phyloP scores from a whole-genome alignment of 2,113 vertebrate genomes.

The Onychostruthus taczanowskii region DNA sequence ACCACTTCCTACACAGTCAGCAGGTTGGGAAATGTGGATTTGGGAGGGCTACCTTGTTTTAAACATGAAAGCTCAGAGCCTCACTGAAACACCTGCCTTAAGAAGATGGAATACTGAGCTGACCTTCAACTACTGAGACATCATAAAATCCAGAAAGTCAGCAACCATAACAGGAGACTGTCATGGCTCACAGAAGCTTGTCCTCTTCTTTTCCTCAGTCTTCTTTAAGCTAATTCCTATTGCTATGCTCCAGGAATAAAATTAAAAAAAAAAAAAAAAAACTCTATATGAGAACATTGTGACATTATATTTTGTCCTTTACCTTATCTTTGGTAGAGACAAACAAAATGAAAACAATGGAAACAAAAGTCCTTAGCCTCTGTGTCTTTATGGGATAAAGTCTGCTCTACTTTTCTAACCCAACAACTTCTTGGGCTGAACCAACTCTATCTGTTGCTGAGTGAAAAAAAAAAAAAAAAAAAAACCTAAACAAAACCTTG shows the following conservation, averaged over 20 bases:
- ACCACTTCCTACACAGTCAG: neutral
- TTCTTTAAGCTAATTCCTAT: neutral
- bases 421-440: neutral
- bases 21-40: neutral
- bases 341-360: neutral
- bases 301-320: neutral
- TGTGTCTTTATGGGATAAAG: neutral
- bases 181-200: neutral
- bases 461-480: neutral
- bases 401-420: neutral
- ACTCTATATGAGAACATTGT: neutral
- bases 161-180: neutral
- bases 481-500: accelerated
- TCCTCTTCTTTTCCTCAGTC: neutral
- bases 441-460: neutral
- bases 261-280: neutral
- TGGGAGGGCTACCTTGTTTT: neutral
- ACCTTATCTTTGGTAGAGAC: neutral
- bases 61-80: neutral
- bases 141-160: neutral
- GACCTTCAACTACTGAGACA: neutral
- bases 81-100: neutral
- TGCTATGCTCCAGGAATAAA: neutral
- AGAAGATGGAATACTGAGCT: neutral
- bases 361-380: neutral